phyloP scores from a whole-genome alignment of 2,888 invertebrate species.

The Drosophila paranaensis region DNA sequence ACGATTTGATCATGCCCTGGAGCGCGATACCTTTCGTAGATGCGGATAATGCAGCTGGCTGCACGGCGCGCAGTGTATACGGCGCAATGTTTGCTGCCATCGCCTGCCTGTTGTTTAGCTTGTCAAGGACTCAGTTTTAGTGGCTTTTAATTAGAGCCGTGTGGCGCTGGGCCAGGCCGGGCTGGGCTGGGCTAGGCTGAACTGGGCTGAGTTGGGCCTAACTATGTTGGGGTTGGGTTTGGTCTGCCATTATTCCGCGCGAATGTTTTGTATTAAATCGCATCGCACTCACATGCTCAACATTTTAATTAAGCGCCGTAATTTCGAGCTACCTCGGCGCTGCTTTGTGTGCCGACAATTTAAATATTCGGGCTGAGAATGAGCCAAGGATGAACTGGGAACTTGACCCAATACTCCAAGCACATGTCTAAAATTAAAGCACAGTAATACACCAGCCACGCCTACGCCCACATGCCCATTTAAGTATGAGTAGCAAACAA shows the following conservation, averaged over 20 bases:
- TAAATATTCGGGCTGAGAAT: slow-evolving; percentile 1
- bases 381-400: slow-evolving; percentile 2
- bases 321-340: slow-evolving; percentile 37
- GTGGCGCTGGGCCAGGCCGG: background rate
- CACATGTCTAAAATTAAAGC: slow-evolving; percentile 16
- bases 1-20: background rate
- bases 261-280: slow-evolving; percentile 31
- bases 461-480: background rate
- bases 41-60: slow-evolving; percentile 37
- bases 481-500: slow-evolving; percentile 12
- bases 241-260: background rate
- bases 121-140: slow-evolving; percentile 46
- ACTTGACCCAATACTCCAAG: slow-evolving; percentile 28
- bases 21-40: slow-evolving; percentile 62
- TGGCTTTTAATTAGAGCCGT: slow-evolving; percentile 64
- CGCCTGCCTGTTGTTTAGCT: slow-evolving; percentile 22
- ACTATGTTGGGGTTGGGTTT: background rate
- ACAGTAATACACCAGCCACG: background rate
- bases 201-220: background rate
- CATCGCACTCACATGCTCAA: slow-evolving; percentile 45
- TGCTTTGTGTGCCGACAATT: slow-evolving; percentile 16
- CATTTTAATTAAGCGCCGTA: slow-evolving; percentile 68
- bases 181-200: background rate
- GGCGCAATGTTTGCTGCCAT: slow-evolving; percentile 14
- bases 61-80: background rate